Percentiles rank a stretch among this genome's conserved stretches.
phyloP scores from a whole-genome alignment of 1,140 invertebrate genomes.

The Parapsyche elsis region DNA sequence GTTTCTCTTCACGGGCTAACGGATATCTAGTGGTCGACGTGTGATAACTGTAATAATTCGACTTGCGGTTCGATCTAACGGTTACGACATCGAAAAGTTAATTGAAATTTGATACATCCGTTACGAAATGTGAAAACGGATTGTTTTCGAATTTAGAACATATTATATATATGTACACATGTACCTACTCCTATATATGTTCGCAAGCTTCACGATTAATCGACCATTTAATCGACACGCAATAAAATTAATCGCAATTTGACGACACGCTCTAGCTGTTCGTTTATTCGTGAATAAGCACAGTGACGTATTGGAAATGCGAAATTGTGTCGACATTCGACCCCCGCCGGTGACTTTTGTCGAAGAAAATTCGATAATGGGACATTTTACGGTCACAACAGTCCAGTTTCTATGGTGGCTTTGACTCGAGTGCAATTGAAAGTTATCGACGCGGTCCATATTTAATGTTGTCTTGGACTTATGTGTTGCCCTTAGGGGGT shows the following conservation, averaged over 20 bases:
- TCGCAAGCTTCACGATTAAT: background rate
- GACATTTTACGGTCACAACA: background rate
- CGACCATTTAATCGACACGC: conserved; percentile 4
- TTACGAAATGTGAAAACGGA: no score
- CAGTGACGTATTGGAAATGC: no score
- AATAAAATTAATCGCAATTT: conserved; percentile 25
- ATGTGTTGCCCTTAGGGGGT: background rate
- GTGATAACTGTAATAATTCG: background rate
- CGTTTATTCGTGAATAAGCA: background rate
- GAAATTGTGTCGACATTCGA: no score
- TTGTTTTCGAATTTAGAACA: background rate
- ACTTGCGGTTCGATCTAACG: no score
- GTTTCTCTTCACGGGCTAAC: background rate
- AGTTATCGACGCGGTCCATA: background rate
- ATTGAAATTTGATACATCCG: background rate
- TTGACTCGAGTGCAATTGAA: background rate
- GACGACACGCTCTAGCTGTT: background rate
- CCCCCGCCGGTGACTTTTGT: no score
- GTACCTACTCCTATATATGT: background rate
- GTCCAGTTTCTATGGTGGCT: background rate
- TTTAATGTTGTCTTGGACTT: background rate
- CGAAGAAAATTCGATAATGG: no score
- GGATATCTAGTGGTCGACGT: background rate
- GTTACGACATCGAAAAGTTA: background rate
- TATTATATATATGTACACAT: background rate